Percentiles rank a stretch among this genome's conserved stretches.
Conservation (phyloP, 2,797 vertebrate species). For the Cuniculus paca region DNA sequence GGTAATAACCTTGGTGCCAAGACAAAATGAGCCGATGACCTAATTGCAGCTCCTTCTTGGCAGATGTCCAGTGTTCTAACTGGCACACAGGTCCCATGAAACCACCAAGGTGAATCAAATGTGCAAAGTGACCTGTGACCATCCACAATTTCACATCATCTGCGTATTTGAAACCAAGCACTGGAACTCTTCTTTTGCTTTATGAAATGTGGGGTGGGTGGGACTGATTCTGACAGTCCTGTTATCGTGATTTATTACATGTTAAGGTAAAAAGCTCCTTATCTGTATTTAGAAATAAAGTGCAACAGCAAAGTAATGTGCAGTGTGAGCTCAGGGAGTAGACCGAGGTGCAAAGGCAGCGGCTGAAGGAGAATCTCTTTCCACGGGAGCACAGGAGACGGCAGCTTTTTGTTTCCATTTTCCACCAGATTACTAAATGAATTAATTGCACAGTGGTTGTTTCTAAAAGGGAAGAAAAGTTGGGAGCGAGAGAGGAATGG, state of each 20-base stretch:
- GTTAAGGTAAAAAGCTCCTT: background rate
- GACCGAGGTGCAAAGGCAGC: background rate
- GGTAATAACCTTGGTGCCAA: conserved; percentile 48
- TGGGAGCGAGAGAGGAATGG: background rate
- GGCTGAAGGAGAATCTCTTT: background rate
- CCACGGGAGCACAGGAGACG: background rate
- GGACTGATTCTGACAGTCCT: background rate
- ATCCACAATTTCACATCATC: background rate
- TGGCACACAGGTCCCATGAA: conserved; percentile 19
- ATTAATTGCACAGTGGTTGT: background rate
- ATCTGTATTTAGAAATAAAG: background rate
- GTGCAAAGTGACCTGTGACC: background rate
- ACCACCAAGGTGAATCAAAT: conserved; percentile 24
- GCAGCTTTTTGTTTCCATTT: background rate
- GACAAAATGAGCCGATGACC: conserved; percentile 39
- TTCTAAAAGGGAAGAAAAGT: background rate
- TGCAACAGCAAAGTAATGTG: background rate
- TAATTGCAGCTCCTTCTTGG: conserved; percentile 63
- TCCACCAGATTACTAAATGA: background rate
- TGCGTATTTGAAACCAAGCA: background rate
- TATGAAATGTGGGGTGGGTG: background rate
- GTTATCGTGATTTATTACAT: background rate
- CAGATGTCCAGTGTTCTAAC: conserved; percentile 56
- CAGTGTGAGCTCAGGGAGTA: background rate
- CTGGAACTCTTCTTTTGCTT: background rate